Evolutionary conservation across 2,113 vertebrate genomes (phyloP).

Genomic region (Thalassoma bifasciatum): DNA sequence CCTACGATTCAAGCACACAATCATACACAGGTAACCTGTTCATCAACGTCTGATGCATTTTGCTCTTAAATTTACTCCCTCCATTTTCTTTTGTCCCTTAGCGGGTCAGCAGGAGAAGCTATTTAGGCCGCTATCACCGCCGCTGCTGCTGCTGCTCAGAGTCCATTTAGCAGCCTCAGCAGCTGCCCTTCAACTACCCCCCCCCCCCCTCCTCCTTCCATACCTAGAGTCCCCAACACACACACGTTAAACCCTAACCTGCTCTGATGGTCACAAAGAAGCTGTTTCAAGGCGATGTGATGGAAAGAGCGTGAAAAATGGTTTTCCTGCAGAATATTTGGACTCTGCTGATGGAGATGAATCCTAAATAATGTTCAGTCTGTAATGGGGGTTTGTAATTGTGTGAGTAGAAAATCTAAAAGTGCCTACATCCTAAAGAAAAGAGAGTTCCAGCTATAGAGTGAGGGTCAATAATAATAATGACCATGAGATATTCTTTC

Average conservation of each 20-base stretch:
- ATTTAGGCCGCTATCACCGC: conserved; percentile 66
- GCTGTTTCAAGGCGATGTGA: background rate
- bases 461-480: too few species aligned
- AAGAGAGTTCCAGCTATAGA: too few species aligned
- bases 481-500: too few species aligned
- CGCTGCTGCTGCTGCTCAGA: conserved; percentile 71
- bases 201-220: conserved; percentile 15
- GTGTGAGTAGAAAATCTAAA: too few species aligned
- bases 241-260: conserved; percentile 21
- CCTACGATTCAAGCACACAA: conserved; percentile 4
- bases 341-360: conserved; percentile 9
- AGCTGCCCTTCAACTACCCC: conserved; percentile 59
- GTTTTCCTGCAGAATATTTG: conserved; percentile 18
- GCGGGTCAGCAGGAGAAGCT: conserved; percentile 48
- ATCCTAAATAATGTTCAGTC: too few species aligned
- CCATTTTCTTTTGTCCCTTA: conserved; percentile 67
- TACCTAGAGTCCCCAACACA: conserved; percentile 5
- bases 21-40: conserved; percentile 28
- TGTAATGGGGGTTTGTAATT: too few species aligned
- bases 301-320: conserved; percentile 48
- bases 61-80: conserved; percentile 37
- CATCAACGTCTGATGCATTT: conserved; percentile 48
- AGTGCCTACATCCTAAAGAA: too few species aligned
- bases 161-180: conserved; percentile 76
- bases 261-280: conserved; percentile 57